Conservation (phyloP, 2,113 vertebrate species). For the Hydrolagus affinis region DNA sequence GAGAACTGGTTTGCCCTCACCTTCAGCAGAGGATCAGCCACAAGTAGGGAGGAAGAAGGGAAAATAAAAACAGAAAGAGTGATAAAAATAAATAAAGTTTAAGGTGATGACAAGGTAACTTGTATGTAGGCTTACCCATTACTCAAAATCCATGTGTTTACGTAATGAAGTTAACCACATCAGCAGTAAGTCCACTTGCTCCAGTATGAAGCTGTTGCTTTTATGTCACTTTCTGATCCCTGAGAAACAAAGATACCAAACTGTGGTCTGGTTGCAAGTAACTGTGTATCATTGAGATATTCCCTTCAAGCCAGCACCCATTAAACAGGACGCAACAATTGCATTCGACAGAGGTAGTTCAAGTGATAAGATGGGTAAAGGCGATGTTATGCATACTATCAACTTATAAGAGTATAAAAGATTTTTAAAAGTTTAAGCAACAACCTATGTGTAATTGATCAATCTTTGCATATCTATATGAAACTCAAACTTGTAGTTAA, state of each 20-base stretch:
- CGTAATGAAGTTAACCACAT: neutral
- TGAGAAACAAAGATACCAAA: neutral
- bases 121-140: neutral
- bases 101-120: conserved; percentile 21
- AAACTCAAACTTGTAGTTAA: conserved; percentile 28
- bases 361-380: neutral
- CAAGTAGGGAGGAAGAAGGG: neutral
- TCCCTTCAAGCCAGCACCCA: neutral
- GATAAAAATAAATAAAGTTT: conserved; percentile 19
- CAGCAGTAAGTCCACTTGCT: neutral
- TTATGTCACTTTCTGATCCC: neutral
- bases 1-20: too few relatives aligned
- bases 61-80: neutral
- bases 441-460: conserved; percentile 1
- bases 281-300: neutral
- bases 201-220: neutral
- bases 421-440: conserved; percentile 9
- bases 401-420: neutral
- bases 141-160: conserved; percentile 18
- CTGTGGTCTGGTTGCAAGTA: too few relatives aligned
- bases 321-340: conserved; percentile 6
- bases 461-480: neutral
- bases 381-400: neutral
- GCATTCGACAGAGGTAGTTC: neutral
- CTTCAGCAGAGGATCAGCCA: neutral